Base-by-base conservation (phyloP, 1,140 invertebrate genomes). In the Ips typographus region DNA sequence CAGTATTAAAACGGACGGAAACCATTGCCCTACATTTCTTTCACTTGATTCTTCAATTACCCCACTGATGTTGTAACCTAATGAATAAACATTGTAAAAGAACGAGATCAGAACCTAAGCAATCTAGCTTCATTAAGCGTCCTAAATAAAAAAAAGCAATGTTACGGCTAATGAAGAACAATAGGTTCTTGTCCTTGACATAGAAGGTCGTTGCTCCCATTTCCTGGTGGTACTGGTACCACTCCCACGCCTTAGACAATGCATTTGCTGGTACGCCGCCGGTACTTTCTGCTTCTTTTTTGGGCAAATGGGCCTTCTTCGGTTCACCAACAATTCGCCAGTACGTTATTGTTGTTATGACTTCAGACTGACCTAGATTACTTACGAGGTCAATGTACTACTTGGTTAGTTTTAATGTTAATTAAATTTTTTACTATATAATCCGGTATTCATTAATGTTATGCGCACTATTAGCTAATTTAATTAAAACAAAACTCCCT, bases 321-420 rank as follows among this genome's bases (percentile, higher is more conserved):
- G 2, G 38, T 22, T 59, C 40, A 42, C 37, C 40, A 42, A 59
- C 57, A 42, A 36, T 4, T 39, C 57, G 57, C 57, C 2, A 2
- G 57, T 59, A 59, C 4, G 38, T 59, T 59, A 59, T 59, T 59
- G 40, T 59, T 59, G 37, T 59, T 59, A 59, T 59, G 57, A 59
- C 40, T 59, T 59, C 40, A 42, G 57, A 41, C 57, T 59, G 40
- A 59, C 57, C 57, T 42, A 59, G 57, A 59, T 59, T 40, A 59
- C 4, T 5, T 40, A 8, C n/a, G 8, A 41, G 57, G 57, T 59
- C 57, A 59, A 42, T 42, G 57, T 8, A 59, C 57, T 59, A 59
- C 38, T 59, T 42, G 44, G 44, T 49, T 22, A 49, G 44, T 49
- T 8, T 49, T 49, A 1, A 49, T 49, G 7, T 49, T 22, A 49